Evolutionary conservation across 2,113 vertebrate species (phyloP), one percentile per base, ranked within the genome.

Genomic region (Acanthisitta chloris): DNA sequence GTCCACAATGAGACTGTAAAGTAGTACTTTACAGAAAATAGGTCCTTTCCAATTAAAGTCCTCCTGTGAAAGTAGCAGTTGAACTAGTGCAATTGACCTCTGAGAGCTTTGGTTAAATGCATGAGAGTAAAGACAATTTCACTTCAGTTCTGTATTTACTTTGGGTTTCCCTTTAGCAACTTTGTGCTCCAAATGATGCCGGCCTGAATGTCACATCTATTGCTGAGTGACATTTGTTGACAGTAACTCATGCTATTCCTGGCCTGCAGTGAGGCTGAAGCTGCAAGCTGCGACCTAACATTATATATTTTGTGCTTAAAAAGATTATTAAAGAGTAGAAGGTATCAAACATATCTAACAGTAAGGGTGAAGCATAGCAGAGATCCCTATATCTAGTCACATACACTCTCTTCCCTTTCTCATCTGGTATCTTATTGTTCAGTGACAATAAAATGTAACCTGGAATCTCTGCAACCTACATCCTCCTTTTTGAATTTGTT

Each of bases 191-290:
- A 69, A 20, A 65, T 4, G 51, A 25, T 0, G 0, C 54, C 52
- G 19, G 9, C 3, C 2, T 0, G 0, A 69, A 88, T 33, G 3
- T 48, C 1, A 0, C 23, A 57, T 5, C 46, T 77, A 6, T 18
- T 45, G 72, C 49, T 11, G 3, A 34, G 36, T 42, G 12, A 73
- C 2, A 0, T 29, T 3, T 48, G 9, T 42, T 46, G 28, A 64
- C 21, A 67, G 21, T 25, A 59, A 20, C 21, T 59, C 57, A 43
- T 5, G 10, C 3, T 14, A 4, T 51, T 42, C 24, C 36, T 38
- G 7, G 23, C 12, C n/a, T 24, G 21, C 10, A 74, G 8, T 34
- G 26, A 94, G 9, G 54, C 33, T 59, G 40, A 51, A 61, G 16
- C 15, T 93, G 10, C 12, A 2, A 54, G 8, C 8, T 69, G 46